phyloP scores from a whole-genome alignment of 2,797 vertebrate genomes.

The Leptodactylus fallax region DNA sequence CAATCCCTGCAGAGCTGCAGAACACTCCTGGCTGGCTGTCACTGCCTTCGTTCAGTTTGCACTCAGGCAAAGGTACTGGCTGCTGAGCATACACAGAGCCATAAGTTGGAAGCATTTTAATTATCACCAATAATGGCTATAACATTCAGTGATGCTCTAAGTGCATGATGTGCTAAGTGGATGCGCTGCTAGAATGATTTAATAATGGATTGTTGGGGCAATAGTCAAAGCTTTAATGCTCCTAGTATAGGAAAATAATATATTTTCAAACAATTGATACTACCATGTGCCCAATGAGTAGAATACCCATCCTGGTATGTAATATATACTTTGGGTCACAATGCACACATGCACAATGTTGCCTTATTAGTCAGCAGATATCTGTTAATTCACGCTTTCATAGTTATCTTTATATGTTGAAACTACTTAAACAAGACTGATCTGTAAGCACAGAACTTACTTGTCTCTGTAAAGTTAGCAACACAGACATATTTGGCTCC shows the following conservation, averaged over 20 bases:
- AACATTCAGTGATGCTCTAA: constrained; percentile 10
- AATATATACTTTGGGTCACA: no score
- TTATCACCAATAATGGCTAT: constrained; percentile 13
- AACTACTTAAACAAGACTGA: no score
- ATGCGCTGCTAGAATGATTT: neutral
- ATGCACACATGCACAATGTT: no score
- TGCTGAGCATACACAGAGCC: constrained; percentile 20
- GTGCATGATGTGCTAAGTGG: neutral
- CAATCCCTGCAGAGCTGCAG: constrained; percentile 56
- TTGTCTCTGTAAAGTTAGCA: no score
- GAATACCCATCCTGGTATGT: no score
- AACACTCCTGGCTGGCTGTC: constrained; percentile 37
- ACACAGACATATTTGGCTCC: no score
- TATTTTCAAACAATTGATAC: neutral
- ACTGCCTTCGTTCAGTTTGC: constrained; percentile 38
- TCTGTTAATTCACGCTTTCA: no score
- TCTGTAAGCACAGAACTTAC: no score
- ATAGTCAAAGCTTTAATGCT: neutral
- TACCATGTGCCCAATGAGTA: no score
- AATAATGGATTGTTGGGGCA: neutral
- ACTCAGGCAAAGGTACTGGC: neutral
- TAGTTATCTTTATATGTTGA: no score
- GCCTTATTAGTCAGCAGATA: no score
- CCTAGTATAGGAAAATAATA: neutral
- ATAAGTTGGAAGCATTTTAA: constrained; percentile 10